Percentiles rank a stretch among this genome's conserved stretches.
These are phyloP conservation scores for Muscicapa comitata DNA, from an alignment of 2,797 vertebrate species.

Conservation along the genomic window DNA sequence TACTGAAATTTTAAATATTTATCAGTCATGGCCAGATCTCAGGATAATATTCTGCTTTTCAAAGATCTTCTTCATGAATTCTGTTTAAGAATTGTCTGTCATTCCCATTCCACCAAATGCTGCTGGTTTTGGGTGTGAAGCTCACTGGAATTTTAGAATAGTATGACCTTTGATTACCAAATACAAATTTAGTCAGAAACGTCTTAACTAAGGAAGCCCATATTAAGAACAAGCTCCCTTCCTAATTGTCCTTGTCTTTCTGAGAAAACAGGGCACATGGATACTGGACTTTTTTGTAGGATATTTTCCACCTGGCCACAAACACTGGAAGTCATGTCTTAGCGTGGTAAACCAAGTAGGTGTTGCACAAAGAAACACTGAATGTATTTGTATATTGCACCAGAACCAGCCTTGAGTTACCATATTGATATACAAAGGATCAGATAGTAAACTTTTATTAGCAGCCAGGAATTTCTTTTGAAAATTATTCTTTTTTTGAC, in stretches of 20 bases:
- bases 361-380: not conserved
- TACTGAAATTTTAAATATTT: not conserved
- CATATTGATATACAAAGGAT: conserved; percentile 11
- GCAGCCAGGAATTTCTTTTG: conserved; percentile 33
- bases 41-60: not conserved
- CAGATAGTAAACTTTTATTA: conserved; percentile 21
- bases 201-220: not conserved
- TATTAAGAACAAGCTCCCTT: not conserved
- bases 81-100: not conserved
- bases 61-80: not conserved
- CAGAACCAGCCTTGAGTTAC: not conserved
- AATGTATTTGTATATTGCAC: not conserved
- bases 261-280: not conserved
- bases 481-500: conserved; percentile 39
- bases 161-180: not conserved
- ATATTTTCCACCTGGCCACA: not conserved
- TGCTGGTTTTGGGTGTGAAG: not conserved
- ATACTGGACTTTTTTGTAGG: not conserved
- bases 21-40: not conserved
- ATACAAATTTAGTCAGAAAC: not conserved
- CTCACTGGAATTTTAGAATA: not conserved
- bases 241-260: not conserved
- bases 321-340: not conserved
- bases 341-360: not conserved
- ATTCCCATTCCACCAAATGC: not conserved